phyloP scores from a whole-genome alignment of 2,888 invertebrate species.

The Chrysodeixis includens region DNA sequence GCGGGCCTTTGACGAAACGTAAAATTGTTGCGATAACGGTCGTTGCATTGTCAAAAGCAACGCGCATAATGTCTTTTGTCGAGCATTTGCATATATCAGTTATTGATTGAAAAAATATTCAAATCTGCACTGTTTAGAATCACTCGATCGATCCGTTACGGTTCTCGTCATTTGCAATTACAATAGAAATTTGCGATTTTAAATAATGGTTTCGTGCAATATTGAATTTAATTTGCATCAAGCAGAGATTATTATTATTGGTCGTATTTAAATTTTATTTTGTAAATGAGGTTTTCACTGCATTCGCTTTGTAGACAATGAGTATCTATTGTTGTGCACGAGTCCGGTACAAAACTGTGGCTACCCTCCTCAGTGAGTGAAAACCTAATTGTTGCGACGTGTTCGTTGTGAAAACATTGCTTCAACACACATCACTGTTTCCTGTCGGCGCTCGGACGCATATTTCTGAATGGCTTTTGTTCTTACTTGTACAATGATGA shows the following conservation, averaged over 20 bases:
- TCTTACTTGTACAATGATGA: slow-evolving; percentile 84
- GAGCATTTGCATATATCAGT: slow-evolving; percentile 86
- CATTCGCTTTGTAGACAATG: slow-evolving; percentile 72
- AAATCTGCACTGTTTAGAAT: slow-evolving; percentile 81
- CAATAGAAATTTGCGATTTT: slow-evolving; percentile 72
- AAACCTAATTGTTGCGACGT: slow-evolving; percentile 83
- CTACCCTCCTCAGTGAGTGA: slow-evolving; percentile 79
- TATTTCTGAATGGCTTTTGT: slow-evolving; percentile 87
- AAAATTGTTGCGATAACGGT: slow-evolving; percentile 87
- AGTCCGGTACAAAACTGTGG: slow-evolving; percentile 78
- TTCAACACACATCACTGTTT: slow-evolving; percentile 82
- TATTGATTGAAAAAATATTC: slow-evolving; percentile 89
- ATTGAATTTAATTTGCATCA: slow-evolving; percentile 68
- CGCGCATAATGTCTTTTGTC: slow-evolving; percentile 77
- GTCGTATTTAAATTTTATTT: slow-evolving; percentile 55
- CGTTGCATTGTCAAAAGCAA: slow-evolving; percentile 80
- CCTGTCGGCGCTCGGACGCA: slow-evolving; percentile 75
- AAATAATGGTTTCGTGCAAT: slow-evolving; percentile 74
- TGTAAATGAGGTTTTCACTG: slow-evolving; percentile 67
- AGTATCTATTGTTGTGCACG: slow-evolving; percentile 67
- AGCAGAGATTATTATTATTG: slow-evolving; percentile 58
- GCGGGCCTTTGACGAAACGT: slow-evolving; percentile 87
- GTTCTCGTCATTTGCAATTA: slow-evolving; percentile 76
- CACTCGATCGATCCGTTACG: slow-evolving; percentile 85
- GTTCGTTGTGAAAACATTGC: slow-evolving; percentile 80